These are phyloP conservation scores for Mamestra brassicae DNA, from an alignment of 2,888 invertebrate genomes.

Conservation along the genomic window DNA sequence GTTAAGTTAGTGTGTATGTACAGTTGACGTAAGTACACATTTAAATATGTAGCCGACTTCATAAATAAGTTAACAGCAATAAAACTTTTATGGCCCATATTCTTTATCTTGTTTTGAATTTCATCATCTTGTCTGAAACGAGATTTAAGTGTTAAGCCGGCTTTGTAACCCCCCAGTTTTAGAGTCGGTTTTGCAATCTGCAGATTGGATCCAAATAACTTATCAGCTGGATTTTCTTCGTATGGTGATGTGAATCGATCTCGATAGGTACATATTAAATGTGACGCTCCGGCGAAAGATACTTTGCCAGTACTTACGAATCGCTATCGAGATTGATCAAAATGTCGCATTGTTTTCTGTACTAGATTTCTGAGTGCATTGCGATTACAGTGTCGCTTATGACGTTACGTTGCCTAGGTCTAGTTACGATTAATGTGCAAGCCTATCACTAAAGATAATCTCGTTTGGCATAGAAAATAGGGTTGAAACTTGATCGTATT, in stretches of 20 bases:
- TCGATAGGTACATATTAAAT: constrained; percentile 53
- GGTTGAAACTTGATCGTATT: constrained; percentile 32
- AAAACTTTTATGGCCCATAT: constrained; percentile 88
- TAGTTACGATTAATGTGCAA: constrained; percentile 23
- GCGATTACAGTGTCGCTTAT: constrained; percentile 27
- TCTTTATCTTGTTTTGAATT: constrained; percentile 89
- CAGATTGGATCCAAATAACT: constrained; percentile 68
- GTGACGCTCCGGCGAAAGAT: constrained; percentile 51
- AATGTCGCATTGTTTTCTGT: constrained; percentile 43
- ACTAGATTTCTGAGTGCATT: constrained; percentile 29
- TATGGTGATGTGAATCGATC: constrained; percentile 57
- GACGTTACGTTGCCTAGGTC: not conserved
- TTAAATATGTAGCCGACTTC: constrained; percentile 86
- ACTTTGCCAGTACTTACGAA: constrained; percentile 42
- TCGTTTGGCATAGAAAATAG: constrained; percentile 19
- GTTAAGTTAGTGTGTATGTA: constrained; percentile 65
- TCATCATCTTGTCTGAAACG: constrained; percentile 84
- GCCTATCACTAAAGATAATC: constrained; percentile 17
- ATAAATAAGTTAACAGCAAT: constrained; percentile 89
- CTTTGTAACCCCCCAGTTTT: constrained; percentile 66
- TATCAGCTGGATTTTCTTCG: constrained; percentile 59
- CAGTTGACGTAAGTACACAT: constrained; percentile 77
- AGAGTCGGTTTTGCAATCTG: constrained; percentile 67
- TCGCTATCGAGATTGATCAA: constrained; percentile 39
- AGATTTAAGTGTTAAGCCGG: constrained; percentile 81